Percentiles rank a stretch among this genome's conserved stretches.
Conservation (phyloP, 1,140 invertebrate genomes). For the Drosophila jambulina region DNA sequence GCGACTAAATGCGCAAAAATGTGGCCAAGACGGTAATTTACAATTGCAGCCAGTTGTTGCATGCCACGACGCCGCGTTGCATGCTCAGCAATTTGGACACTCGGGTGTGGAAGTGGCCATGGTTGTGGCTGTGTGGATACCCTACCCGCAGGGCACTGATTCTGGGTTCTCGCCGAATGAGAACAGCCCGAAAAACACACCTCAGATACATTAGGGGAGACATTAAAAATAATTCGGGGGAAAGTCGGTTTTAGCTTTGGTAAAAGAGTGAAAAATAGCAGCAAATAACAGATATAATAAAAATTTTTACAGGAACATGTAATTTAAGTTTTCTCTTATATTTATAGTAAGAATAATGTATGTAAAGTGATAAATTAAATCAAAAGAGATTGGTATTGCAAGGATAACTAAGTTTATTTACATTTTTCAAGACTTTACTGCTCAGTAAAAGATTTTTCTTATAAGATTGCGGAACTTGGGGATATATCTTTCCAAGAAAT, state of each 20-base stretch:
- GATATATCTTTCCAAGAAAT: not conserved
- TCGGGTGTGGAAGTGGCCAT: constrained; percentile 11
- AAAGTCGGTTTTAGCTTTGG: not conserved
- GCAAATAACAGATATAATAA: no score
- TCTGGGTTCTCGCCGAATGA: constrained; percentile 13
- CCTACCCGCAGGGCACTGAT: constrained; percentile 59
- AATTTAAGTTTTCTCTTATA: no score
- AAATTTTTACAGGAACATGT: no score
- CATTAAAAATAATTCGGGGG: not conserved
- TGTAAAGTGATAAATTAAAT: not conserved
- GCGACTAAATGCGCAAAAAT: constrained; percentile 83
- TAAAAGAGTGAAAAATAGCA: not conserved
- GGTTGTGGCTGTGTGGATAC: constrained; percentile 27
- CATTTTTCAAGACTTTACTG: not conserved
- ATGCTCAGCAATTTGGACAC: constrained; percentile 38
- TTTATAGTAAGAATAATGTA: not conserved
- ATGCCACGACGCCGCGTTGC: constrained; percentile 39
- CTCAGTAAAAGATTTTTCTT: not conserved
- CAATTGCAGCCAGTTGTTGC: constrained; percentile 71
- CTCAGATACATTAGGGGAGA: constrained; percentile 21
- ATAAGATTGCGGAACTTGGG: fast-evolving
- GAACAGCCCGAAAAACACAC: not conserved
- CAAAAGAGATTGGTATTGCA: not conserved
- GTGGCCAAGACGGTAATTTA: constrained; percentile 82
- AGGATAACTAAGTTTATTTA: not conserved